These are phyloP conservation scores for Gnathonemus echidnorhynchus DNA, from an alignment of 2,113 vertebrate genomes.

Conservation along the genomic window DNA sequence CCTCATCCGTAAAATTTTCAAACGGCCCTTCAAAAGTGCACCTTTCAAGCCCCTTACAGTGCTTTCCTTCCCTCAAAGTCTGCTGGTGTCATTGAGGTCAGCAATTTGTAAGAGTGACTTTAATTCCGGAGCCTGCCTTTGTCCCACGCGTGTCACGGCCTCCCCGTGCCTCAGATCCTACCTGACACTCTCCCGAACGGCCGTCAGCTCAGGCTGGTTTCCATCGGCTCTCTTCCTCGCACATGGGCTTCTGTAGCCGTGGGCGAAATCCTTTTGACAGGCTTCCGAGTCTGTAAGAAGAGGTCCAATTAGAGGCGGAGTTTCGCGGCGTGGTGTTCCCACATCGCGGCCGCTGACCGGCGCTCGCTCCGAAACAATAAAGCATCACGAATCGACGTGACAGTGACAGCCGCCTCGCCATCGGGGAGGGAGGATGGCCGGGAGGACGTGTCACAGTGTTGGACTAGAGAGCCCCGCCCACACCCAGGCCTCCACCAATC, in stretches of 20 bases:
- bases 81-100: neutral
- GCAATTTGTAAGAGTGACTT: neutral
- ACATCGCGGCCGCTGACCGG: neutral
- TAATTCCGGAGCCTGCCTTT: neutral
- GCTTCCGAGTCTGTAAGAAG: neutral
- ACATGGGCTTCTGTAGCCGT: neutral
- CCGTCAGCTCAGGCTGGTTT: neutral
- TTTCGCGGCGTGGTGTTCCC: neutral
- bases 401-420: neutral
- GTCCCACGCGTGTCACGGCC: neutral
- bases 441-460: neutral
- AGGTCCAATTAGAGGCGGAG: neutral
- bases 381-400: neutral
- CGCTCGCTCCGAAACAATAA: neutral
- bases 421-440: neutral
- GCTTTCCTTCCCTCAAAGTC: neutral
- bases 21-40: neutral
- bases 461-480: neutral
- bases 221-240: neutral
- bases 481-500: conserved; percentile 4
- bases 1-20: neutral
- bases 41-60: neutral
- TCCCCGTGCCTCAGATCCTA: neutral
- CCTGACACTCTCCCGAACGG: neutral
- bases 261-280: neutral